phyloP scores from a whole-genome alignment of 2,113 vertebrate genomes.

The Chaetorhynchus papuensis region DNA sequence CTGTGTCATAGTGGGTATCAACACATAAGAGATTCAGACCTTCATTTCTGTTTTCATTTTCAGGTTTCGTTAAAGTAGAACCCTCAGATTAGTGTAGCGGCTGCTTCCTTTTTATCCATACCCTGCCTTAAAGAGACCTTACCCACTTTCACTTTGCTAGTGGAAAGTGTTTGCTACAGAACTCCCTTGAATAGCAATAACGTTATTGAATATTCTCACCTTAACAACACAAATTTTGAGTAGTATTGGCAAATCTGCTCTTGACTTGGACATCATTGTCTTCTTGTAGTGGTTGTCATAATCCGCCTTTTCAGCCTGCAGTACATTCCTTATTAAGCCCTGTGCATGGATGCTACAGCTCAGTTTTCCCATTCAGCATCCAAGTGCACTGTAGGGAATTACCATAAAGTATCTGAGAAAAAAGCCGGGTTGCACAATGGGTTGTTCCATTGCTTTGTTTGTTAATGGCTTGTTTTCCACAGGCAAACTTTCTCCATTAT shows the following conservation, averaged over 20 bases:
- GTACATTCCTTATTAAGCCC: background rate
- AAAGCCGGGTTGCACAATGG: background rate
- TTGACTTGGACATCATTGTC: background rate
- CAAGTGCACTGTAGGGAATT: background rate
- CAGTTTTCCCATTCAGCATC: background rate
- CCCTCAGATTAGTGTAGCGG: background rate
- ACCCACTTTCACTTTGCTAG: background rate
- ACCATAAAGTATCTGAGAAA: background rate
- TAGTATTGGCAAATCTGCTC: background rate
- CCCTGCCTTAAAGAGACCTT: background rate
- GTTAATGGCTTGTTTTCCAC: background rate
- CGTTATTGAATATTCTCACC: background rate
- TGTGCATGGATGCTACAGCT: background rate
- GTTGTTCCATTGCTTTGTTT: background rate
- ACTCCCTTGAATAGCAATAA: background rate
- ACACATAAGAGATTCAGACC: background rate
- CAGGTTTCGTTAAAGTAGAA: background rate
- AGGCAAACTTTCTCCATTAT: background rate
- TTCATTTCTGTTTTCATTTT: background rate
- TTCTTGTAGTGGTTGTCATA: background rate
- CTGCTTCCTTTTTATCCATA: background rate
- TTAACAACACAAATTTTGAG: background rate
- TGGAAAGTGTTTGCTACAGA: background rate
- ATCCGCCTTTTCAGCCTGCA: background rate
- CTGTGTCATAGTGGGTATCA: background rate